Conservation (phyloP, 1,140 invertebrate species). For the Temnothorax longispinosus region DNA sequence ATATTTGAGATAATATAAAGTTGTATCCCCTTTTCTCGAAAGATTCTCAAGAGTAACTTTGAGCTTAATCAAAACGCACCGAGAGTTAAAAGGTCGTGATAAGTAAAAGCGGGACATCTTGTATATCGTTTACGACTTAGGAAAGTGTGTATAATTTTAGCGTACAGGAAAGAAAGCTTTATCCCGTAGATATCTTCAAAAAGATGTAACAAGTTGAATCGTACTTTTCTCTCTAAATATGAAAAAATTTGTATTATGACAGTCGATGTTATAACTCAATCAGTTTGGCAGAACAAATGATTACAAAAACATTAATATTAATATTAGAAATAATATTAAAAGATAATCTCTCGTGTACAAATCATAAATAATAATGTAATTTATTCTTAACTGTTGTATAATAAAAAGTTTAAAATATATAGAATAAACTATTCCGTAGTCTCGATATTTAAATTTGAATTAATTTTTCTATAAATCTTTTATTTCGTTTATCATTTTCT, state of each 20-base stretch:
- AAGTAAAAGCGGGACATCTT: neutral
- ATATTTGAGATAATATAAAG: neutral
- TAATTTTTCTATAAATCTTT: neutral
- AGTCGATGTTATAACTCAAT: neutral
- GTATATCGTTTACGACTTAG: conserved; percentile 9
- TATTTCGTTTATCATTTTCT: neutral
- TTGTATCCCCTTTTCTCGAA: neutral
- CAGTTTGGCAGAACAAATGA: neutral
- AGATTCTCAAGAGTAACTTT: neutral
- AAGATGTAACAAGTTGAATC: neutral
- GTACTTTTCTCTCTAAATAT: neutral
- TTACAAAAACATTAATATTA: neutral
- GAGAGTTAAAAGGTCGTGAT: conserved; percentile 7
- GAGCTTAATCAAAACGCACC: conserved; percentile 20
- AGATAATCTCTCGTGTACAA: neutral
- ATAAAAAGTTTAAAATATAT: neutral
- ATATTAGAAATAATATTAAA: neutral
- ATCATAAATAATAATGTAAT: neutral
- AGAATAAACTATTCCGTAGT: neutral
- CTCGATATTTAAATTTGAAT: neutral
- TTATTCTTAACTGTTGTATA: conserved; percentile 7
- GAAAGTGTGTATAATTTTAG: neutral
- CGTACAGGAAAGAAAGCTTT: neutral
- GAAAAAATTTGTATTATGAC: neutral
- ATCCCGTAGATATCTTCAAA: neutral